Evolutionary conservation across 1,140 invertebrate species (phyloP).

Genomic region (Drosophila ananassae): DNA sequence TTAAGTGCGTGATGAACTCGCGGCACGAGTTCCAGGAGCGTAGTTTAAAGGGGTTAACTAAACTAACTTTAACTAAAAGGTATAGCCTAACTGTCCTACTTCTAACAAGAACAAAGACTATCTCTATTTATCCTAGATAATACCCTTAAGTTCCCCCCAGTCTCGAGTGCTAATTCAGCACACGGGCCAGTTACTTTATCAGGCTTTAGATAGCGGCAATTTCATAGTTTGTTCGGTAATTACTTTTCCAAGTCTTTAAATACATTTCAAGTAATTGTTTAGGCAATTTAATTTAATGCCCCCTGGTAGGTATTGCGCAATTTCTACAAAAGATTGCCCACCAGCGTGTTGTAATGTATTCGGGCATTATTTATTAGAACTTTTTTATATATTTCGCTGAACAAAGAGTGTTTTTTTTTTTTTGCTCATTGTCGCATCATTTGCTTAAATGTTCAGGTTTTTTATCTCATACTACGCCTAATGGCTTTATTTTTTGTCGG

Average conservation of each 20-base stretch:
- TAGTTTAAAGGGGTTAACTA: background rate
- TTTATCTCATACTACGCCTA: slow-evolving; percentile 8
- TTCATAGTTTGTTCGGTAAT: slow-evolving; percentile 48
- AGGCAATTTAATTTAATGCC: slow-evolving; percentile 38
- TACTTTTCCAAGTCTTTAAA: slow-evolving; percentile 41
- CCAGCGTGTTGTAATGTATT: slow-evolving; percentile 58
- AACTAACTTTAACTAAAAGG: background rate
- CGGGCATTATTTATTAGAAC: slow-evolving; percentile 33
- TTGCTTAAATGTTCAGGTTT: slow-evolving; percentile 37
- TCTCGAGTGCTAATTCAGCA: slow-evolving; percentile 8
- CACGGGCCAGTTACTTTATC: slow-evolving; percentile 28
- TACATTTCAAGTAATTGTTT: slow-evolving; percentile 45
- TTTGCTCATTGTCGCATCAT: slow-evolving; percentile 38
- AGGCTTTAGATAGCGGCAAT: slow-evolving; percentile 36
- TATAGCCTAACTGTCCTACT: background rate
- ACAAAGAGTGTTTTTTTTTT: slow-evolving; percentile 27
- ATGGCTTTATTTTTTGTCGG: background rate
- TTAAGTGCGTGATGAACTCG: background rate
- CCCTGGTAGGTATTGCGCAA: slow-evolving; percentile 50
- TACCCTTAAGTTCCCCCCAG: background rate
- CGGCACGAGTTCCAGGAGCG: slow-evolving; percentile 8
- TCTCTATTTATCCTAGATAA: background rate
- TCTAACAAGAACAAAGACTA: background rate
- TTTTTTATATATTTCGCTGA: slow-evolving; percentile 1
- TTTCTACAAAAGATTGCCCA: slow-evolving; percentile 15